Evolutionary conservation across 2,888 invertebrate genomes (phyloP).

Genomic region (Cheilosia grossa): DNA sequence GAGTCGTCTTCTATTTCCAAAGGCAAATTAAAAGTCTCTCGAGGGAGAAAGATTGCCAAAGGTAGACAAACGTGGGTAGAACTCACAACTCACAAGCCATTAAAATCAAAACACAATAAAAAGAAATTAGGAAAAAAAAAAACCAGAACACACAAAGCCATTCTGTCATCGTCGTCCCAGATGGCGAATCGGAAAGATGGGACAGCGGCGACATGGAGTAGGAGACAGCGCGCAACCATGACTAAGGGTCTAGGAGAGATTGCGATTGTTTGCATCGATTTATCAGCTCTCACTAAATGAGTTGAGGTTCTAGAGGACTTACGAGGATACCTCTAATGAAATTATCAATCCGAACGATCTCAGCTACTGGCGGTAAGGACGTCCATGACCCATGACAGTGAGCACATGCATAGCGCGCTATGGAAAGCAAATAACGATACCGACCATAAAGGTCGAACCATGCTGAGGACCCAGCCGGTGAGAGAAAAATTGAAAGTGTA

Average conservation of each 20-base stretch:
- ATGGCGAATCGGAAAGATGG: conserved; percentile 8
- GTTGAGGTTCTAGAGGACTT: background rate
- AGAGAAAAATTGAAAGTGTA: conserved; percentile 59
- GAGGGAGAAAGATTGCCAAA: background rate
- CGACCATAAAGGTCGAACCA: conserved; percentile 34
- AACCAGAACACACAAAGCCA: background rate
- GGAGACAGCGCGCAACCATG: background rate
- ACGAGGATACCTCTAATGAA: background rate
- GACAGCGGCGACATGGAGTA: background rate
- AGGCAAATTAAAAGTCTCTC: conserved; percentile 46
- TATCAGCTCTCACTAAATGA: background rate
- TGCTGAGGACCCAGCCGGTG: background rate
- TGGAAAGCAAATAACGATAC: conserved; percentile 29
- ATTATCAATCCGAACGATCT: conserved; percentile 18
- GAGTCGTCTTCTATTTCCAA: conserved; percentile 13
- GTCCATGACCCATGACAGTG: conserved; percentile 48
- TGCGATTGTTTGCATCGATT: background rate
- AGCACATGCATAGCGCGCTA: conserved; percentile 12
- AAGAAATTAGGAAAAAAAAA: conserved; percentile 18
- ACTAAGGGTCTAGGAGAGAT: background rate
- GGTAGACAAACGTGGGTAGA: background rate
- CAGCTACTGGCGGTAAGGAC: background rate
- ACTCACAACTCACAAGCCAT: conserved; percentile 21
- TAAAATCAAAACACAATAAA: conserved; percentile 37
- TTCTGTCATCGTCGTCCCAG: background rate